Conservation (phyloP, 2,888 invertebrate species). For the Perithous albicinctus region DNA sequence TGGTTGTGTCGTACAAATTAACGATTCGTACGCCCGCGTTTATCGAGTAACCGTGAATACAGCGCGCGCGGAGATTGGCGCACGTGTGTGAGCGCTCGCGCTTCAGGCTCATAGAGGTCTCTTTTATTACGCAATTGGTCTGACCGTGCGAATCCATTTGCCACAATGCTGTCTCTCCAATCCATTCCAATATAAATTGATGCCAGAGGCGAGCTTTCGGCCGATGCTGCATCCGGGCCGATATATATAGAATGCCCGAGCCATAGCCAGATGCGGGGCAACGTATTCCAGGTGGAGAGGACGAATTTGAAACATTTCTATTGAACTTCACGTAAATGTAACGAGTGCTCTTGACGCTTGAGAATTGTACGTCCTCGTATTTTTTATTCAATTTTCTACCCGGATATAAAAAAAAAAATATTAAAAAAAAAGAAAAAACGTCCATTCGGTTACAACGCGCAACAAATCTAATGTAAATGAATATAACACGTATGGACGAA, state of each 20-base stretch:
- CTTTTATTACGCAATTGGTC: constrained; percentile 64
- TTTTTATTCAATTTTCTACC: constrained; percentile 29
- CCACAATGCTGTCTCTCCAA: constrained; percentile 26
- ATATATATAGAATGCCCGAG: constrained; percentile 24
- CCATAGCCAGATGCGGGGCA: not conserved
- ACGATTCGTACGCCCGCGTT: constrained; percentile 41
- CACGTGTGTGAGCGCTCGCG: not conserved
- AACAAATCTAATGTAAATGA: constrained; percentile 12
- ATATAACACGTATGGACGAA: not conserved
- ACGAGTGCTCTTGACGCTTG: constrained; percentile 40
- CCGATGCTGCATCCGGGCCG: constrained; percentile 43
- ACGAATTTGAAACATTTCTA: constrained; percentile 36
- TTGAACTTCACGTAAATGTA: constrained; percentile 42
- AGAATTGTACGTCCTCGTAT: constrained; percentile 13
- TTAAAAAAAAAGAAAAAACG: not conserved
- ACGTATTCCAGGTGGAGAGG: not conserved
- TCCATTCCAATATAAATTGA: constrained; percentile 53
- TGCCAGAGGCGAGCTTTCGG: constrained; percentile 32
- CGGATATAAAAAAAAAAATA: too few species aligned
- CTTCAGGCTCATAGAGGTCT: constrained; percentile 40
- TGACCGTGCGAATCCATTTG: constrained; percentile 62
- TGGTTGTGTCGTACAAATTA: constrained; percentile 56
- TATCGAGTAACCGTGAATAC: constrained; percentile 43
- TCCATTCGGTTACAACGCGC: constrained; percentile 4
- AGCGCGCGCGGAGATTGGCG: not conserved